Base-by-base conservation (phyloP, 2,113 vertebrate species). In the Isichthys henryi region DNA sequence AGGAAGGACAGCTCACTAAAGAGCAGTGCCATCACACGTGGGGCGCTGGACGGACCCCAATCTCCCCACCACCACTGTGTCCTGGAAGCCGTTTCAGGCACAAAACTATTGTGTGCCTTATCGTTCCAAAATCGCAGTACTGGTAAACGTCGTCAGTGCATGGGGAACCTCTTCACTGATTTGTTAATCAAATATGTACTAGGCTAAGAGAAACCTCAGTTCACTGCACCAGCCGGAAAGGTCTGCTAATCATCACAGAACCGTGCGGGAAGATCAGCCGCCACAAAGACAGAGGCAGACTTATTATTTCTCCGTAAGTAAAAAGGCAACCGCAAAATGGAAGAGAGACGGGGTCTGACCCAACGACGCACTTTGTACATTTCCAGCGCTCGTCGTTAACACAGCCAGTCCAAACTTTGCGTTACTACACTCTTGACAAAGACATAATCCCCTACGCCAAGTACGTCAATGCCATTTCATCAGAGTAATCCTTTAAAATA, bases 401-500 rank as follows among this genome's bases (percentile, higher is more conserved):
- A n/a, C 70, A 77, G 13, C 70, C 31, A 39, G 70, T 66, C 23
- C 58, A 62, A 62, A 62, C 23, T 19, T 7, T 46, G 31, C 35
- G 5, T 46, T 43, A 46, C 39, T 45, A 10, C 3, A 21, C 43
- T 53, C 35, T 0, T 23, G 21, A 46, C 82, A 48, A 9, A 19
- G 5, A 9, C 23, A 46, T 46, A 43, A 39, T 19, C 77, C 17
- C 15, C 43, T 83, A 83, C 21, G 5, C 45, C 21, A 19, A 83
- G 17, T 31, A 70, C 2, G 31, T 23, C 13, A 83, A 6, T 15
- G 15, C 35, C 39, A 9, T 45, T 83, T 83, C 45, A 46, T n/a
- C 35, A 46, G 6, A 5, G 52, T 87, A 62, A 74, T 70, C 89
- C 87, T 89, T 83, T n/a, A 39, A 84, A 84, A 84, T n/a, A 17